Percentiles rank a stretch among this genome's conserved stretches.
phyloP scores from a whole-genome alignment of 1,140 invertebrate genomes.

The Aphelenchoides besseyi region DNA sequence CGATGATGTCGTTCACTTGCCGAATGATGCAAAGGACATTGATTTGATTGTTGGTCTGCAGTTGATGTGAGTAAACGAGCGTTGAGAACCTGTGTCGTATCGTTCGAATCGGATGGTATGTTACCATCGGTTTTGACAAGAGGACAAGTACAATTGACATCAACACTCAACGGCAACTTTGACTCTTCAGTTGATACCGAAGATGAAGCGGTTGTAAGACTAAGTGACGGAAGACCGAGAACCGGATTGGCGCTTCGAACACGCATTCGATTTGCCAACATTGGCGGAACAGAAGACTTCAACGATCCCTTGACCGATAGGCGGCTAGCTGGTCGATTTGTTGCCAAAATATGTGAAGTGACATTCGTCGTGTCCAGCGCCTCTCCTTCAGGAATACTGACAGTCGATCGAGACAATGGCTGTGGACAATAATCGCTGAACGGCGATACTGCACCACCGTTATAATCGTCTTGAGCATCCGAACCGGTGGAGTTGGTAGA shows the following conservation, averaged over 20 bases:
- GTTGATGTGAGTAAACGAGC: background rate
- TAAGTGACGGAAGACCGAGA: background rate
- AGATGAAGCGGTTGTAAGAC: background rate
- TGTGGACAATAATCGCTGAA: background rate
- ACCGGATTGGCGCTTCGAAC: background rate
- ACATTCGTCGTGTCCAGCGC: background rate
- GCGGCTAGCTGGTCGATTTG: slow-evolving; percentile 1
- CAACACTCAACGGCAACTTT: slow-evolving; percentile 6
- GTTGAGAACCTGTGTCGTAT: background rate
- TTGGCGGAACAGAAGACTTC: background rate
- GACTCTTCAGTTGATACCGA: background rate
- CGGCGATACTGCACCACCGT: slow-evolving; percentile 8
- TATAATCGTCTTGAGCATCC: background rate
- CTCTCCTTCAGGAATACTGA: background rate
- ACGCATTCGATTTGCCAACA: slow-evolving; percentile 7
- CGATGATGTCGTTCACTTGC: slow-evolving; percentile 5
- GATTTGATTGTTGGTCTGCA: background rate
- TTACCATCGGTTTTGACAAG: background rate
- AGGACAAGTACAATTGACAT: slow-evolving; percentile 9
- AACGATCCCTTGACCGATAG: background rate
- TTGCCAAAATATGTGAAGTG: background rate
- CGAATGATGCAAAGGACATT: background rate
- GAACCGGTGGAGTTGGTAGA: background rate
- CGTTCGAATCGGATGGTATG: background rate
- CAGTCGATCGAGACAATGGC: background rate